Conservation (phyloP, 53 echinoderm and acorn worm species). For the Apostichopus leukothele region DNA sequence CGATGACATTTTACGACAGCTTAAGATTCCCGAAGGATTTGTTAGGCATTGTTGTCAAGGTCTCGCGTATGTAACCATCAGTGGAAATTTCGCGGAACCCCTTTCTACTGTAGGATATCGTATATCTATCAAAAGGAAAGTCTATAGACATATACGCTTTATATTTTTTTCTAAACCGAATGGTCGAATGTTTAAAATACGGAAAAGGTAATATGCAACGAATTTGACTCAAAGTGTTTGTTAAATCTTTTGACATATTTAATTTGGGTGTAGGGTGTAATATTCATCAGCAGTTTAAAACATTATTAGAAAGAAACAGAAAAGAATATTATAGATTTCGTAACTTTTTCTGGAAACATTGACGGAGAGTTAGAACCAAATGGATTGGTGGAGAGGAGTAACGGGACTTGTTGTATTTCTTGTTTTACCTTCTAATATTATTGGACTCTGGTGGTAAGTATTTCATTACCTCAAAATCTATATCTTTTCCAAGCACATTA, state of each 20-base stretch:
- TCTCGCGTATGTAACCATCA: not conserved
- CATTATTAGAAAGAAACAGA: no score
- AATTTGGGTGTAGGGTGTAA: no score
- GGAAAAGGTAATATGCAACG: no score
- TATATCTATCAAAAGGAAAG: not conserved
- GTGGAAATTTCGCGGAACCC: not conserved
- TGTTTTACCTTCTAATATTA: slow-evolving; percentile 80
- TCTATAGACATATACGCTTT: no score
- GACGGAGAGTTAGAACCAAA: not conserved
- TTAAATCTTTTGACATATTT: no score
- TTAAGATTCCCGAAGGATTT: not conserved
- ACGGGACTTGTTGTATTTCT: slow-evolving; percentile 74
- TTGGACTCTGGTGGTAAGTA: slow-evolving; percentile 96
- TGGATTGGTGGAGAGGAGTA: slow-evolving; percentile 55
- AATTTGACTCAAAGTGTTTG: no score
- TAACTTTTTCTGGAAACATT: no score
- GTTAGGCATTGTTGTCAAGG: not conserved
- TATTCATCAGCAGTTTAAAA: no score
- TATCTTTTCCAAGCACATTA: no score
- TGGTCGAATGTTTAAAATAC: no score
- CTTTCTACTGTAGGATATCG: not conserved
- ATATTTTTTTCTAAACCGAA: not conserved
- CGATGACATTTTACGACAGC: slow-evolving; percentile 5
- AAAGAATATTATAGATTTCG: no score
- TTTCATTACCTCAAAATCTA: no score